Conservation (phyloP, 2,888 invertebrate genomes). For the Auanema sp. region DNA sequence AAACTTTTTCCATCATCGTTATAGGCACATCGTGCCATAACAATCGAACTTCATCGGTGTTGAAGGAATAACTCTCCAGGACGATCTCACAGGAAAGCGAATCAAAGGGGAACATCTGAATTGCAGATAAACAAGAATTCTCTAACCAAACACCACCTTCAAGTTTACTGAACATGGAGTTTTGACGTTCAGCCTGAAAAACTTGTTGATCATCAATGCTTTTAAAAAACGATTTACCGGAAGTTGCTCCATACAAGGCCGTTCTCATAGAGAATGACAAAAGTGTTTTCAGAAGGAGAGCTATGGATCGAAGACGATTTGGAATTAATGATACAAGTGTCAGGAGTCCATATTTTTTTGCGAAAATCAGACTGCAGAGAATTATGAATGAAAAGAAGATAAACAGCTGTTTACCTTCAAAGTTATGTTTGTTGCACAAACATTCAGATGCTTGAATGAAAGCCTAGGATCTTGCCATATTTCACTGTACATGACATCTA, state of each 20-base stretch:
- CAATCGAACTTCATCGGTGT: conserved; percentile 61
- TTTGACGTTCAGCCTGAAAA: conserved; percentile 58
- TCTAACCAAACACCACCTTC: conserved; percentile 31
- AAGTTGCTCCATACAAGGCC: conserved; percentile 65
- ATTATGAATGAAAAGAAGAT: background rate
- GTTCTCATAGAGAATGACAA: conserved; percentile 64
- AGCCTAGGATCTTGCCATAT: conserved; percentile 63
- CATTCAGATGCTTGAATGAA: conserved; percentile 60
- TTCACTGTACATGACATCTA: conserved; percentile 64
- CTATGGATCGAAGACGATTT: conserved; percentile 60
- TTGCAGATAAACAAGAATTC: background rate
- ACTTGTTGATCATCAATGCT: background rate
- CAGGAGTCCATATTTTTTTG: conserved; percentile 63
- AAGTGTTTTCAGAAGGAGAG: conserved; percentile 63
- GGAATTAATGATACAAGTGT: conserved; percentile 61
- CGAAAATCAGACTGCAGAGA: conserved; percentile 56
- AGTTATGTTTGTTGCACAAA: conserved; percentile 64
- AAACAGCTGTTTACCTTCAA: conserved; percentile 41
- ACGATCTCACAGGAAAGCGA: conserved; percentile 55
- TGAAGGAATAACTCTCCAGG: conserved; percentile 63
- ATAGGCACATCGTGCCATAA: conserved; percentile 63
- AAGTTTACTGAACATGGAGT: conserved; percentile 60
- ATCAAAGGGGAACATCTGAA: conserved; percentile 64
- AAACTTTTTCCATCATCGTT: conserved; percentile 63
- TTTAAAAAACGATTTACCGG: conserved; percentile 24